A percentile compares a stretch with the other conserved stretches of the same genome.
Evolutionary conservation across 2,113 vertebrate species (phyloP).

Genomic region (Sakesphorus luctuosus): DNA sequence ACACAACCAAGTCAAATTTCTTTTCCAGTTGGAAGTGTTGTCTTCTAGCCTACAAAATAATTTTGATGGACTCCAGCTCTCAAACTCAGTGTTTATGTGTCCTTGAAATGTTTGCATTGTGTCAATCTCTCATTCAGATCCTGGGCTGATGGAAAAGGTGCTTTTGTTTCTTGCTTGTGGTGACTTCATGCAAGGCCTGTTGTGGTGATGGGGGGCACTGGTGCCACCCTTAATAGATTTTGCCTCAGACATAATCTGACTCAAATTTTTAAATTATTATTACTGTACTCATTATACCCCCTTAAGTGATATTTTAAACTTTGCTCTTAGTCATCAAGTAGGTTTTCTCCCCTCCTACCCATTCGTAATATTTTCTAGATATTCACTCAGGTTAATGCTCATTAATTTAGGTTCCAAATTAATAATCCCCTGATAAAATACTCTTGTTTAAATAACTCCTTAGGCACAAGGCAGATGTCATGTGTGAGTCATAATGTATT

Average conservation of each 20-base stretch:
- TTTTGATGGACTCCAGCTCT: not conserved
- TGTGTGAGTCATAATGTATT: slow-evolving; percentile 50
- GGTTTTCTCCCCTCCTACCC: not conserved
- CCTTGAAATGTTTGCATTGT: not conserved
- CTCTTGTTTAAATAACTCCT: slow-evolving; percentile 14
- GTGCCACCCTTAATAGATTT: not conserved
- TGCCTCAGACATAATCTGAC: not conserved
- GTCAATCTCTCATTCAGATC: not conserved
- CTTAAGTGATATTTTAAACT: slow-evolving; percentile 15
- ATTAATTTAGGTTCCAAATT: slow-evolving; percentile 41
- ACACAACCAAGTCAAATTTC: not conserved
- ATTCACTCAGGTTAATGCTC: not conserved
- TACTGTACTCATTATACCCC: not conserved
- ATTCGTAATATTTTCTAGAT: slow-evolving; percentile 21
- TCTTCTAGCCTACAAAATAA: not conserved
- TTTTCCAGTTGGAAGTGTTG: not conserved
- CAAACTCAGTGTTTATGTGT: not conserved
- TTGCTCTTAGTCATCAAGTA: not conserved
- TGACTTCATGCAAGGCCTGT: not conserved
- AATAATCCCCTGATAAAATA: slow-evolving; percentile 41
- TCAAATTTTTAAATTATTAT: not conserved
- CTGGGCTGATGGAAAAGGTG: not conserved
- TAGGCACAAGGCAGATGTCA: slow-evolving; percentile 11
- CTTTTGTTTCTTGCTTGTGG: not conserved
- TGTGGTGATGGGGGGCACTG: not conserved